Conservation (phyloP, 2,888 invertebrate species). For the Amphipoea oculea region DNA sequence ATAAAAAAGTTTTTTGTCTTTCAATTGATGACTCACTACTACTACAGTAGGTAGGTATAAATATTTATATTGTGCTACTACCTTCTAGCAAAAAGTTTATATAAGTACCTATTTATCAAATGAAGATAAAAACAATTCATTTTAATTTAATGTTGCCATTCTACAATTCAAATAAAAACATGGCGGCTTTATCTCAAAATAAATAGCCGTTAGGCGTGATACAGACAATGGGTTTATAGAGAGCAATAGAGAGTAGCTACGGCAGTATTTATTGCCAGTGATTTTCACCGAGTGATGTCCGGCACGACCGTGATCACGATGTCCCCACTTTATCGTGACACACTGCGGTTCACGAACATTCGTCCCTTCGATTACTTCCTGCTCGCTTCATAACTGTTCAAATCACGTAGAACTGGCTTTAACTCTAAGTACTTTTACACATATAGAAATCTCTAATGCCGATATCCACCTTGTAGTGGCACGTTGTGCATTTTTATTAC, state of each 20-base stretch:
- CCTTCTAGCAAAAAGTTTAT: not conserved
- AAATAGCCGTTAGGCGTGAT: conserved; percentile 62
- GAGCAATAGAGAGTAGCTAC: conserved; percentile 61
- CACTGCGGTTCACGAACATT: conserved; percentile 66
- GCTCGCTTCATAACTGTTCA: conserved; percentile 53
- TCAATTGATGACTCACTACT: conserved; percentile 11
- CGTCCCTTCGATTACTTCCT: conserved; percentile 53
- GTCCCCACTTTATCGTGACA: conserved; percentile 78
- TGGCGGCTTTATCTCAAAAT: conserved; percentile 46
- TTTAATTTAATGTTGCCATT: conserved; percentile 27
- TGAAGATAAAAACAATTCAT: conserved; percentile 10
- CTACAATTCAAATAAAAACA: conserved; percentile 35
- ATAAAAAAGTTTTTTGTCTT: conserved; percentile 2
- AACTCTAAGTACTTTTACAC: conserved; percentile 19
- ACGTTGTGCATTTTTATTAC: conserved; percentile 47
- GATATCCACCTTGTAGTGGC: conserved; percentile 9
- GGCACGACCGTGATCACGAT: conserved; percentile 76
- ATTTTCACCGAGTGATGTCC: conserved; percentile 74
- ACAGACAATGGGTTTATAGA: conserved; percentile 58
- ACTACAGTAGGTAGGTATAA: too few species aligned
- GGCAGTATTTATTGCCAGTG: conserved; percentile 72
- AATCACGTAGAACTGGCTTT: conserved; percentile 59
- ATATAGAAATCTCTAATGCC: conserved; percentile 44
- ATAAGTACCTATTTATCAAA: conserved; percentile 5
- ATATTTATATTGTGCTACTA: too few species aligned